Conservation (phyloP, 2,888 invertebrate species). For the Idaea biselata region DNA sequence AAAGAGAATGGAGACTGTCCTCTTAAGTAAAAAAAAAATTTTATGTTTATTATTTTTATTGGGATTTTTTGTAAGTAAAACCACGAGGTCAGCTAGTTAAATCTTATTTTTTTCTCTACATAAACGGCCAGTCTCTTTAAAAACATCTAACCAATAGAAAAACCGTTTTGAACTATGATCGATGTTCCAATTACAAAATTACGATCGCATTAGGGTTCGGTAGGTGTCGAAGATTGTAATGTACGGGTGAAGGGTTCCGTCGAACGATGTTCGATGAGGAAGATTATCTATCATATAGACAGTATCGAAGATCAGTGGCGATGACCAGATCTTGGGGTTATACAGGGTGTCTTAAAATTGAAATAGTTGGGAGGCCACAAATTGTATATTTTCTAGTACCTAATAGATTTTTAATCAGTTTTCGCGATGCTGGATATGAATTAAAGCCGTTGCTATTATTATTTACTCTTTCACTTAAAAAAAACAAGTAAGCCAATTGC, state of each 20-base stretch:
- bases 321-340: conserved; percentile 43
- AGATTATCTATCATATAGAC: conserved; percentile 77
- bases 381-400: no score
- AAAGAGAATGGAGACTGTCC: no score
- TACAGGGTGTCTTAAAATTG: conserved; percentile 43
- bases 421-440: no score
- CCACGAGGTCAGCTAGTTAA: no score
- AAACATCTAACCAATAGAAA: background rate
- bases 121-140: background rate
- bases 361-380: background rate
- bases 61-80: no score
- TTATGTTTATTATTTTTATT: no score
- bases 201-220: conserved; percentile 3
- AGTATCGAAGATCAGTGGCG: conserved; percentile 52
- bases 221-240: conserved; percentile 1
- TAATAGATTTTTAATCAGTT: no score
- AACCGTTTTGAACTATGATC: conserved; percentile 8
- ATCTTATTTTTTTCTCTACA: background rate
- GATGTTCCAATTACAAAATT: conserved; percentile 15
- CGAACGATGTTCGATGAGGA: conserved; percentile 72
- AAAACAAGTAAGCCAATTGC: no score
- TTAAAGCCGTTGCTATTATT: no score
- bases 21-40: no score
- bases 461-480: no score
- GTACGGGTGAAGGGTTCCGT: conserved; percentile 36